Evolutionary conservation across 2,888 invertebrate species (phyloP).

Genomic region (Lasius platythorax): DNA sequence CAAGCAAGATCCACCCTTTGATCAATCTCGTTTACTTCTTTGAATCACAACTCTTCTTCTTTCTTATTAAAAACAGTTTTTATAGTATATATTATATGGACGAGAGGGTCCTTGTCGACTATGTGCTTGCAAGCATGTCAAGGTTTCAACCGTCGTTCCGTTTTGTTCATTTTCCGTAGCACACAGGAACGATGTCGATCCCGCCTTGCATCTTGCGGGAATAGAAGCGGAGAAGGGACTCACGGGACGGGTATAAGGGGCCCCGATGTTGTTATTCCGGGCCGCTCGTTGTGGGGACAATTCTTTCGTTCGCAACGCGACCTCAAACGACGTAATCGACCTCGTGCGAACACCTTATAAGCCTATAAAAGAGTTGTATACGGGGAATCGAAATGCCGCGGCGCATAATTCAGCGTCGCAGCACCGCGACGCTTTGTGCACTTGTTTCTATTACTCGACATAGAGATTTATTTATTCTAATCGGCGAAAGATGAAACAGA

Average conservation of each 20-base stretch:
- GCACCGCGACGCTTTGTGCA: constrained; percentile 50
- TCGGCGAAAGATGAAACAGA: background rate
- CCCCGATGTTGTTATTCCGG: constrained; percentile 57
- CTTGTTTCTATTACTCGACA: constrained; percentile 55
- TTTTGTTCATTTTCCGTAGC: constrained; percentile 72
- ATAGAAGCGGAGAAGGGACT: constrained; percentile 47
- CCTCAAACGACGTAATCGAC: constrained; percentile 45
- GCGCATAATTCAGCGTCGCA: constrained; percentile 56
- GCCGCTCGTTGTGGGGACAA: constrained; percentile 31
- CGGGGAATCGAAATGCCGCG: constrained; percentile 43
- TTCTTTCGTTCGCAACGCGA: constrained; percentile 59
- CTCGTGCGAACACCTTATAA: constrained; percentile 64
- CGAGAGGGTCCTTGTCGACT: constrained; percentile 54
- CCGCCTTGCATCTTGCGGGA: constrained; percentile 66
- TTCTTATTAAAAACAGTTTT: constrained; percentile 72
- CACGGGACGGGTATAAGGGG: constrained; percentile 58
- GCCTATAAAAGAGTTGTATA: constrained; percentile 69
- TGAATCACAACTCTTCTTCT: constrained; percentile 39
- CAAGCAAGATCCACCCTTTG: constrained; percentile 39
- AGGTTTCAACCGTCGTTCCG: constrained; percentile 77
- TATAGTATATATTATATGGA: constrained; percentile 66
- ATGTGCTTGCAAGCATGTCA: constrained; percentile 73
- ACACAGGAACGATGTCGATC: constrained; percentile 62
- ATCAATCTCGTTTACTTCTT: constrained; percentile 50
- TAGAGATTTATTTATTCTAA: constrained; percentile 8